Percentiles rank a stretch among this genome's conserved stretches.
phyloP scores from a whole-genome alignment of 1,140 invertebrate genomes.

The Thalassaphorura encarpata region DNA sequence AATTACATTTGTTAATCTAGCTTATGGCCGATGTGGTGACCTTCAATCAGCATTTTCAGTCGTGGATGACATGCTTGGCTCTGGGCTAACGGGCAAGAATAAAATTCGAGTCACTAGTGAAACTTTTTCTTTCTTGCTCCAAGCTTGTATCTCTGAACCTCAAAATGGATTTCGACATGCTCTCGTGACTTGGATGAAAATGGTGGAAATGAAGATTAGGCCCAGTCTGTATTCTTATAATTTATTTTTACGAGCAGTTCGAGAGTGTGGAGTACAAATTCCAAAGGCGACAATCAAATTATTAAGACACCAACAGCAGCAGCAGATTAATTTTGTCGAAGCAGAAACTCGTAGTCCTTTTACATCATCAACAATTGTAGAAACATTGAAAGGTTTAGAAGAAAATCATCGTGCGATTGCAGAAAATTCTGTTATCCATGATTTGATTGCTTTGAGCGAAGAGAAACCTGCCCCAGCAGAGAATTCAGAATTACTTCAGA shows the following conservation, averaged over 20 bases:
- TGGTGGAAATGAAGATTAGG: conserved; percentile 51
- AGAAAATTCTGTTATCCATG: background rate
- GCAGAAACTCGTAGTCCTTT: background rate
- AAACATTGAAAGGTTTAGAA: background rate
- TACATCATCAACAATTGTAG: background rate
- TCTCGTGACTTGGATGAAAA: conserved; percentile 71
- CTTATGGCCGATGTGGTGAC: conserved; percentile 71
- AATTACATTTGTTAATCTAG: too few relatives aligned
- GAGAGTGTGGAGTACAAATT: conserved; percentile 51
- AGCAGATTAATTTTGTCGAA: conserved; percentile 11
- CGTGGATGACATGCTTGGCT: conserved; percentile 64
- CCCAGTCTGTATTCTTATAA: conserved; percentile 68
- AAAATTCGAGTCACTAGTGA: conserved; percentile 51
- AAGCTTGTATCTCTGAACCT: conserved; percentile 67
- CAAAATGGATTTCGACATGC: conserved; percentile 67
- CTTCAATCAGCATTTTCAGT: conserved; percentile 62
- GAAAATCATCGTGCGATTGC: background rate
- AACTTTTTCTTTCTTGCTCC: conserved; percentile 68
- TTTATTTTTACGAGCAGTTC: conserved; percentile 60
- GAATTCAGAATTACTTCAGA: background rate
- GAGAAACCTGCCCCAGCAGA: background rate
- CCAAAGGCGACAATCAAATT: conserved; percentile 8
- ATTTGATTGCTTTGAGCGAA: background rate
- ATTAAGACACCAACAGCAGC: background rate
- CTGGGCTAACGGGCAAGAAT: conserved; percentile 30